Conservation (phyloP, 2,113 vertebrate species). For the Anarhynchus alexandrinus region DNA sequence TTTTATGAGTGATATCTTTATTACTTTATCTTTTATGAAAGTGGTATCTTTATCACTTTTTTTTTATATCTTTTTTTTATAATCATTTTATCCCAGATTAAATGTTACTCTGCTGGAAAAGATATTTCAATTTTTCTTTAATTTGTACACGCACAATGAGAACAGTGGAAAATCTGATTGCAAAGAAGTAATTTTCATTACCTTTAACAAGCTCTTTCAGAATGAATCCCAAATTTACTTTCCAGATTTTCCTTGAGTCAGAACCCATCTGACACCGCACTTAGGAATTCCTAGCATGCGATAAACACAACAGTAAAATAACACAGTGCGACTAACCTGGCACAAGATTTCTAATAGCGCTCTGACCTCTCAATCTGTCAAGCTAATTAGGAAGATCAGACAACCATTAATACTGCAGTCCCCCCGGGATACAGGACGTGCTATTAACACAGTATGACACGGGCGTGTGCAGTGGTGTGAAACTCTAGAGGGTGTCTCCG, state of each 20-base stretch:
- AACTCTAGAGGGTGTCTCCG: neutral
- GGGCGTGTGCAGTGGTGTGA: neutral
- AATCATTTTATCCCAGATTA: neutral
- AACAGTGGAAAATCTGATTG: neutral
- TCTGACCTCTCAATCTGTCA: slow-evolving; percentile 33
- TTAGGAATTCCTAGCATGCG: neutral
- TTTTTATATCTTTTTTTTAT: too few species aligned
- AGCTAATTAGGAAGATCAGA: slow-evolving; percentile 32
- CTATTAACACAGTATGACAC: neutral
- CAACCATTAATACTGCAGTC: neutral
- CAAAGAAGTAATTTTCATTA: neutral
- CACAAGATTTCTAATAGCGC: neutral
- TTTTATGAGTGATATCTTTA: neutral
- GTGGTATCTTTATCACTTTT: too few species aligned
- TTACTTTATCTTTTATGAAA: too few species aligned
- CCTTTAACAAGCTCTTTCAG: neutral
- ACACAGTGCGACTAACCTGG: neutral
- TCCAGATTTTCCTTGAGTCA: neutral
- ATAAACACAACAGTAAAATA: slow-evolving; percentile 23
- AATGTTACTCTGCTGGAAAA: neutral
- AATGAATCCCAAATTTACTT: neutral
- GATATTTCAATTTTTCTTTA: neutral
- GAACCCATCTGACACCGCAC: neutral
- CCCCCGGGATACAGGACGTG: neutral
- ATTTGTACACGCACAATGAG: neutral